Conservation (phyloP, 1,140 invertebrate genomes). For the Rhyacophila brunnea region DNA sequence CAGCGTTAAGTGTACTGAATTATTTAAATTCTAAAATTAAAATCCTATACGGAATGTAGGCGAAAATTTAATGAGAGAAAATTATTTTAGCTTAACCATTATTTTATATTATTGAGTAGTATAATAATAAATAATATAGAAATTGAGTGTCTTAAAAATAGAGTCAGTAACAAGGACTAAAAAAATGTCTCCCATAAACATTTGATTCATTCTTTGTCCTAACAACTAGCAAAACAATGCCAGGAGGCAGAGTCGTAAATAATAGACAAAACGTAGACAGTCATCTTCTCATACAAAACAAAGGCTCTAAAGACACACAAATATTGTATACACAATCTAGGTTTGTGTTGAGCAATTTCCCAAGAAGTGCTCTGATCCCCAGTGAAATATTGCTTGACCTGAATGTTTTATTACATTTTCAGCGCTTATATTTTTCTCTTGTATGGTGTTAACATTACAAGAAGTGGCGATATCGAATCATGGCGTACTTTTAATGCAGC, state of each 20-base stretch:
- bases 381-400: slow-evolving; percentile 24
- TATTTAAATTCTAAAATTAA: no score
- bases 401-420: slow-evolving; percentile 28
- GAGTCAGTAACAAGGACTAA: no score
- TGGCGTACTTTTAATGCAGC: not conserved
- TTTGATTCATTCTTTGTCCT: slow-evolving; percentile 9
- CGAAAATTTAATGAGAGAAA: no score
- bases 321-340: not conserved
- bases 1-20: no score
- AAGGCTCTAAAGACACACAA: slow-evolving; percentile 1
- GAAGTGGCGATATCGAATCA: slow-evolving; percentile 17
- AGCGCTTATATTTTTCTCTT: slow-evolving; percentile 15
- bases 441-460: no score
- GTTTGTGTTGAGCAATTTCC: slow-evolving; percentile 13
- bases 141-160: no score
- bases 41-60: no score
- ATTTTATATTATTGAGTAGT: no score
- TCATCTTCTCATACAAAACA: not conserved
- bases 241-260: slow-evolving; percentile 9
- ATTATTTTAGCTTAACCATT: no score
- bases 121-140: no score
- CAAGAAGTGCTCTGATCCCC: slow-evolving; percentile 17
- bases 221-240: slow-evolving; percentile 11
- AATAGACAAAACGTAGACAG: slow-evolving; percentile 23
- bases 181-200: not conserved